These are phyloP conservation scores for Leptatherina wallacei DNA, from an alignment of 2,797 vertebrate species.

Conservation along the genomic window DNA sequence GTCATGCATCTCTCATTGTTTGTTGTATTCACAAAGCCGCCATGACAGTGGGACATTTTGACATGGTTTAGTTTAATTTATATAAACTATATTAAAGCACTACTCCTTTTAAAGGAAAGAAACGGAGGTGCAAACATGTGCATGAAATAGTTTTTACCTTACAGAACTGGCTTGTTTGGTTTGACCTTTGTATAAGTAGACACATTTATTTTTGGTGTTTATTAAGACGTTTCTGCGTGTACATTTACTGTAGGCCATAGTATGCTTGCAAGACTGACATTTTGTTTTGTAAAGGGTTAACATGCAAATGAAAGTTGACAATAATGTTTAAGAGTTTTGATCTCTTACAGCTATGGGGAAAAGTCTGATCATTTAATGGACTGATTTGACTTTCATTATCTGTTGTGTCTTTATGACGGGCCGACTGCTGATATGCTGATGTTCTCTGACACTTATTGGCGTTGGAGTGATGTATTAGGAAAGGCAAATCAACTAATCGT, in stretches of 20 bases:
- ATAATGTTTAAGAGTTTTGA: background rate
- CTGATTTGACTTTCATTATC: slow-evolving; percentile 31
- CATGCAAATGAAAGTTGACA: slow-evolving; percentile 3
- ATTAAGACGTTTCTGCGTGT: background rate
- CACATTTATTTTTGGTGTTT: background rate
- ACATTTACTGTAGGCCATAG: too few relatives aligned
- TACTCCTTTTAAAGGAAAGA: background rate
- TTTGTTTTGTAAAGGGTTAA: background rate
- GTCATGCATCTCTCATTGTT: background rate
- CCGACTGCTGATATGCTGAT: slow-evolving; percentile 17
- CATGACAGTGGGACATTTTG: background rate
- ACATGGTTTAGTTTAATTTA: background rate
- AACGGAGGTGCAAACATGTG: background rate
- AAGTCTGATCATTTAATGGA: background rate
- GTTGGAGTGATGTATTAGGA: slow-evolving; percentile 1
- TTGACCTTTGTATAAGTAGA: background rate
- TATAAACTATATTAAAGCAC: slow-evolving; percentile 3
- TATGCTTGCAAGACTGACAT: too few relatives aligned
- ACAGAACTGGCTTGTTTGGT: background rate
- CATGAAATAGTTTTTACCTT: background rate
- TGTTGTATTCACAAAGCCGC: background rate
- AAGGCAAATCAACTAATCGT: background rate
- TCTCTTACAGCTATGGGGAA: slow-evolving; percentile 3
- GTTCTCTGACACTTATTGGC: background rate
- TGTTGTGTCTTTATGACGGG: slow-evolving; percentile 1